phyloP scores from a whole-genome alignment of 2,888 invertebrate species.

The Temnothorax rugatulus region DNA sequence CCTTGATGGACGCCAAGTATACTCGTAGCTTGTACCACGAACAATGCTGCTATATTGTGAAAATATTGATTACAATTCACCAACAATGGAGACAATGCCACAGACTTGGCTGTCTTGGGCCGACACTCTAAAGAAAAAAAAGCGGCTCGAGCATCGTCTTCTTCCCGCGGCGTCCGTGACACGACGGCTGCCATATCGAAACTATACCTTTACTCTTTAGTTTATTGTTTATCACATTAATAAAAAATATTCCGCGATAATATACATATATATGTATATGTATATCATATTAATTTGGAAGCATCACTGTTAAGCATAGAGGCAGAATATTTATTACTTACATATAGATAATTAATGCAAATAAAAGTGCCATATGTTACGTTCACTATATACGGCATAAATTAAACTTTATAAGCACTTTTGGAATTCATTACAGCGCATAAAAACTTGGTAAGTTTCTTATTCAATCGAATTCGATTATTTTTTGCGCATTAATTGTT shows the following conservation, averaged over 20 bases:
- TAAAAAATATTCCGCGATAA: background rate
- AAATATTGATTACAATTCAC: constrained; percentile 86
- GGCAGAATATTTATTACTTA: background rate
- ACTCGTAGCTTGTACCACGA: constrained; percentile 80
- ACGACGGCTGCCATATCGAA: background rate
- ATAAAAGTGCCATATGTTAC: too few species aligned
- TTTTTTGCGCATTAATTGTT: background rate
- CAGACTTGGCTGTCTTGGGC: constrained; percentile 79
- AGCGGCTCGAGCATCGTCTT: constrained; percentile 73
- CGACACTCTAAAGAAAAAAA: constrained; percentile 79
- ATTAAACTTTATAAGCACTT: background rate
- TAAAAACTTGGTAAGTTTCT: background rate
- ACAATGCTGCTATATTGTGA: constrained; percentile 86
- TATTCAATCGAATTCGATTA: background rate
- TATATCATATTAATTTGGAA: too few species aligned
- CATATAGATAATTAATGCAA: background rate
- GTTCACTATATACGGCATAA: background rate
- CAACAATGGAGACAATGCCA: constrained; percentile 85
- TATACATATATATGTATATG: background rate
- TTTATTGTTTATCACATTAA: constrained; percentile 3
- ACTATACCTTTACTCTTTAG: constrained; percentile 14
- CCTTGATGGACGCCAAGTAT: constrained; percentile 71
- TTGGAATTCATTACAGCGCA: background rate
- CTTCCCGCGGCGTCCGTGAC: constrained; percentile 9
- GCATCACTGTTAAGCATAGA: too few species aligned